Evolutionary conservation across 2,888 invertebrate species (phyloP).

Genomic region (Cyaniris semiargus): DNA sequence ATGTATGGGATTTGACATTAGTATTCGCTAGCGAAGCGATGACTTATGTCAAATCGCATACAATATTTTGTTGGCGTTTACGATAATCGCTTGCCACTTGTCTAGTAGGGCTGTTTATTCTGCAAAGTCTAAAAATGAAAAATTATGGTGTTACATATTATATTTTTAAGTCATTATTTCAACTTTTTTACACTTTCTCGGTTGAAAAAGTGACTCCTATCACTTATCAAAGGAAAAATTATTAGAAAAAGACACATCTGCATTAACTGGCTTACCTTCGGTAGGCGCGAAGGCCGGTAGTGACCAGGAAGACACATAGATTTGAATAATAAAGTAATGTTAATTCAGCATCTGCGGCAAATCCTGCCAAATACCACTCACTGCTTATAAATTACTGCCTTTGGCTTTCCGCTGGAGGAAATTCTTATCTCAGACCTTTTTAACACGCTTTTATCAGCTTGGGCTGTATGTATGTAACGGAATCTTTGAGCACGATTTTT

Average conservation of each 20-base stretch:
- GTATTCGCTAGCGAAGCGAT: too few species aligned
- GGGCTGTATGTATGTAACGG: too few species aligned
- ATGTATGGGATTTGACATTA: too few species aligned
- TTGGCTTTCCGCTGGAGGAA: neutral
- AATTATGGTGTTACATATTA: too few species aligned
- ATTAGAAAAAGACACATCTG: neutral
- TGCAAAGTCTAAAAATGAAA: too few species aligned
- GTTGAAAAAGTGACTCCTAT: neutral
- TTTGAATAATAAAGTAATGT: slow-evolving; percentile 29
- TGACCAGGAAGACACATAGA: slow-evolving; percentile 20
- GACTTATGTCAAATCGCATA: too few species aligned
- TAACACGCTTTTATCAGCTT: too few species aligned
- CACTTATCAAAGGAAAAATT: neutral
- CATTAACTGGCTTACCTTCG: slow-evolving; percentile 10
- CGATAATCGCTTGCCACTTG: too few species aligned
- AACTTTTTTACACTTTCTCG: neutral
- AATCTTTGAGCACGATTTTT: too few species aligned
- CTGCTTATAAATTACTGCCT: neutral
- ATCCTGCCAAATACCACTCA: slow-evolving; percentile 23
- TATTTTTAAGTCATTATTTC: too few species aligned
- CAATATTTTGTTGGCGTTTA: too few species aligned
- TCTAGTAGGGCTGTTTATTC: too few species aligned
- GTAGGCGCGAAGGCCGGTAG: slow-evolving; percentile 20
- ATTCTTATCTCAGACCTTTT: neutral
- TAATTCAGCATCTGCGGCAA: slow-evolving; percentile 21